These are phyloP conservation scores for Mercenaria mercenaria DNA, from an alignment of 1,140 invertebrate species.

Conservation along the genomic window DNA sequence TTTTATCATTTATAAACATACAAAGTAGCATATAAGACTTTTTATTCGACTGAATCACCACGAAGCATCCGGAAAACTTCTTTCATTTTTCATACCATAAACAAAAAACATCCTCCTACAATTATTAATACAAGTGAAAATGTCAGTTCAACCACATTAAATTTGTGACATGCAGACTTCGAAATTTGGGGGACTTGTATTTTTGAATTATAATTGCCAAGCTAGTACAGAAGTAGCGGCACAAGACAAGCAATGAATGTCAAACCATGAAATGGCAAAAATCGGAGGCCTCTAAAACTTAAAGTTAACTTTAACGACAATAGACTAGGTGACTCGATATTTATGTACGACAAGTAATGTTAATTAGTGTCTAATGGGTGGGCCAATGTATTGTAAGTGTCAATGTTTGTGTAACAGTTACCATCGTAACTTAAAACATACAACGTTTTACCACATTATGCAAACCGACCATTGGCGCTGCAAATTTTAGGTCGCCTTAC, in stretches of 20 bases:
- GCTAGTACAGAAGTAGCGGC: not conserved
- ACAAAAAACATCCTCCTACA: constrained; percentile 38
- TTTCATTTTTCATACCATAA: constrained; percentile 5
- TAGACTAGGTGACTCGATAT: constrained; percentile 50
- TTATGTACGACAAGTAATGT: constrained; percentile 60
- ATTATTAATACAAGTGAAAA: constrained; percentile 36
- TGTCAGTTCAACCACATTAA: constrained; percentile 35
- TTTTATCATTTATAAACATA: constrained; percentile 28
- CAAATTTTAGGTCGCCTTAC: not conserved
- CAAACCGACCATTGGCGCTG: constrained; percentile 19
- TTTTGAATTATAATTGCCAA: constrained; percentile 47
- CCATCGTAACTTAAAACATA: constrained; percentile 27
- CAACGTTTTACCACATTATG: constrained; percentile 20
- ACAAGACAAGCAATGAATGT: constrained; percentile 2
- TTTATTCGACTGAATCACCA: constrained; percentile 16
- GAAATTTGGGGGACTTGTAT: constrained; percentile 49
- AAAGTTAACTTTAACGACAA: constrained; percentile 50
- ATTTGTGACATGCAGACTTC: constrained; percentile 41
- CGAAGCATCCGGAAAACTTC: constrained; percentile 25
- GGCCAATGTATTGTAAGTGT: constrained; percentile 39
- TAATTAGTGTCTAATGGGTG: constrained; percentile 61
- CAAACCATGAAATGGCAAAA: constrained; percentile 40
- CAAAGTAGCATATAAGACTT: not conserved
- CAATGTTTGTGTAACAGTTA: constrained; percentile 34
- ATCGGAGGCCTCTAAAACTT: constrained; percentile 24